These are phyloP conservation scores for Pseudopipra pipra DNA, from an alignment of 2,113 vertebrate species.

Conservation along the genomic window DNA sequence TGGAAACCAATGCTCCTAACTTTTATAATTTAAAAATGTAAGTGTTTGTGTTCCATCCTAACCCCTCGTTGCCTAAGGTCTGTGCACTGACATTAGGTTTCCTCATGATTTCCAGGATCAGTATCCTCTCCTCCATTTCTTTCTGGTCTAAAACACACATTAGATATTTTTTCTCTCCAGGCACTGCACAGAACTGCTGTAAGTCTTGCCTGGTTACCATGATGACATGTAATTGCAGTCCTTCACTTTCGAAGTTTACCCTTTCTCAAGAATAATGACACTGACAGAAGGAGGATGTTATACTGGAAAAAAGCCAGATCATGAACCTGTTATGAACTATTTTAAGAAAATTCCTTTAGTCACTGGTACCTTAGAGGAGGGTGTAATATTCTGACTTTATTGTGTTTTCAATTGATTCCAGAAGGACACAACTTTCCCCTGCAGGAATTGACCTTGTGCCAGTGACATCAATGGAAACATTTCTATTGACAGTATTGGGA, in stretches of 20 bases:
- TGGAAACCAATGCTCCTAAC: neutral
- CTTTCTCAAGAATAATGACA: neutral
- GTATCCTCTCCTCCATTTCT: neutral
- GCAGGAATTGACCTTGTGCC: neutral
- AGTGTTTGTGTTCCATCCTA: neutral
- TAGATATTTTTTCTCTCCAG: neutral
- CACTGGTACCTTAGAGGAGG: neutral
- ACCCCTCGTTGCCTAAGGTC: neutral
- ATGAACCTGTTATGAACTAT: neutral
- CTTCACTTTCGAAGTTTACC: neutral
- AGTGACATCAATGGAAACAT: constrained; percentile 4
- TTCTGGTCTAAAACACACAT: neutral
- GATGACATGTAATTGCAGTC: neutral
- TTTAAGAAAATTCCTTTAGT: neutral
- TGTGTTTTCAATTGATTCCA: neutral
- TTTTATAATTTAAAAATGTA: neutral
- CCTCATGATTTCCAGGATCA: neutral
- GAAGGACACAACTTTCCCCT: neutral
- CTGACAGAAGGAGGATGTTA: neutral
- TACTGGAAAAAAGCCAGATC: neutral
- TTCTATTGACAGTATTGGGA: neutral
- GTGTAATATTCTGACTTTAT: neutral
- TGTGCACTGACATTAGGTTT: neutral
- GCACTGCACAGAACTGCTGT: neutral
- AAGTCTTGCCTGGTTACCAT: neutral